These are phyloP conservation scores for Chrysaora quinquecirrha DNA, from an alignment of 30 jellyfish, hydroid and myxozoan species.

Conservation along the genomic window DNA sequence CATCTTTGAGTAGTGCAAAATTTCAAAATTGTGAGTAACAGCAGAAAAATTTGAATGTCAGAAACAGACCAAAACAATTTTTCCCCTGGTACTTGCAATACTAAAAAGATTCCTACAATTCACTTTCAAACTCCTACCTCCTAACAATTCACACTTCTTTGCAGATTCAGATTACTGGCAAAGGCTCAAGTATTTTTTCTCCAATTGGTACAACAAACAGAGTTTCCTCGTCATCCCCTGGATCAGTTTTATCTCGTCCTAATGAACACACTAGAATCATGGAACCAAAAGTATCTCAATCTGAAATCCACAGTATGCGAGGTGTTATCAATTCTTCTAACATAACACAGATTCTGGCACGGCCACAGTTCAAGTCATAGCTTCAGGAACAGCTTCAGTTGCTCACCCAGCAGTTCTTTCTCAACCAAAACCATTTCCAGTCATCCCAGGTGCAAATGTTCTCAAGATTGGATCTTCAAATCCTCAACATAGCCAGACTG, in stretches of 20 bases:
- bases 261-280: slow-evolving; percentile 61
- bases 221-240: slow-evolving; percentile 74
- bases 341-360: slow-evolving; percentile 66
- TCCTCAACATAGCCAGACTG: slow-evolving; percentile 59
- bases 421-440: slow-evolving; percentile 45
- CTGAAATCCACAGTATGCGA: slow-evolving; percentile 69
- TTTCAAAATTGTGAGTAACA: too few relatives aligned
- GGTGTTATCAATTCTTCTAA: slow-evolving; percentile 25
- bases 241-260: slow-evolving; percentile 61
- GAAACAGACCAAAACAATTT: too few relatives aligned
- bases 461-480: slow-evolving; percentile 76
- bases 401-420: slow-evolving; percentile 61
- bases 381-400: slow-evolving; percentile 90
- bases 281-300: slow-evolving; percentile 49
- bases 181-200: slow-evolving; percentile 72
- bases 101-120: too few relatives aligned
- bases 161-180: slow-evolving; percentile 68
- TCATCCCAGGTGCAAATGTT: slow-evolving; percentile 66
- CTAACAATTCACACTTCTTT: too few relatives aligned
- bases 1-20: too few relatives aligned
- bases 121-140: too few relatives aligned
- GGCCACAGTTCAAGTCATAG: slow-evolving; percentile 94
- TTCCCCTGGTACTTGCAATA: too few relatives aligned
- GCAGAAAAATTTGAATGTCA: too few relatives aligned
- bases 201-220: slow-evolving; percentile 74